Percentiles rank a stretch among this genome's conserved stretches.
phyloP scores from a whole-genome alignment of 2,888 invertebrate species.

The Spodoptera exigua region DNA sequence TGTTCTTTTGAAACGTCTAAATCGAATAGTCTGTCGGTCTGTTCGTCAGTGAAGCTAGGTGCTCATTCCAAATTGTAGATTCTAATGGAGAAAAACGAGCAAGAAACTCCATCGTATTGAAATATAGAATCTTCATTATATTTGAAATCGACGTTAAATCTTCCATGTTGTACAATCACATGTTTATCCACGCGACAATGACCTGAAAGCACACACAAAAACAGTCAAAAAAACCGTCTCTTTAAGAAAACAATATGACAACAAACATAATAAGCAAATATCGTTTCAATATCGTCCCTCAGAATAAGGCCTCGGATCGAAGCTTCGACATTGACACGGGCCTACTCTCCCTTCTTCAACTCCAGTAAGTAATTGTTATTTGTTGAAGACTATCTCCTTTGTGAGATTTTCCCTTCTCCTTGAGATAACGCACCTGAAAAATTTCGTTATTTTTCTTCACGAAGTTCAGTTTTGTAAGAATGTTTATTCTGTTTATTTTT shows the following conservation, averaged over 20 bases:
- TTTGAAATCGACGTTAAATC: too few species aligned
- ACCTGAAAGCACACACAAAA: background rate
- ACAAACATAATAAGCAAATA: slow-evolving; percentile 5
- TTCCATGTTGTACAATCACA: too few species aligned
- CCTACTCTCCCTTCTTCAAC: slow-evolving; percentile 60
- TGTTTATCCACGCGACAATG: too few species aligned
- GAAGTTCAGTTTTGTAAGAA: slow-evolving; percentile 35
- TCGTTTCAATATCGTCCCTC: slow-evolving; percentile 42
- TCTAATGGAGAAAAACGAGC: too few species aligned
- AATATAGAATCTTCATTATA: too few species aligned
- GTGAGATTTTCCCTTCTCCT: slow-evolving; percentile 58
- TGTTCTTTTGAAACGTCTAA: too few species aligned
- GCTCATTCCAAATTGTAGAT: too few species aligned
- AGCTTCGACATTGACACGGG: slow-evolving; percentile 62
- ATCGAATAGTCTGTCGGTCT: too few species aligned
- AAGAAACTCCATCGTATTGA: too few species aligned
- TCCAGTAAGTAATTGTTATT: slow-evolving; percentile 69
- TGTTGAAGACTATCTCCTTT: slow-evolving; percentile 64
- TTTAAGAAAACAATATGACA: background rate
- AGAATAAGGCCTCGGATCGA: slow-evolving; percentile 35
- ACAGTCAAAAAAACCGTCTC: background rate
- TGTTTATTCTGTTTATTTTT: slow-evolving; percentile 43
- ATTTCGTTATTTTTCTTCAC: slow-evolving; percentile 57
- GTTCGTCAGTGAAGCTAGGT: too few species aligned
- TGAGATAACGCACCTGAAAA: slow-evolving; percentile 65